Base-by-base conservation (phyloP, 1,140 invertebrate genomes). In the Epicauta chinensis region DNA sequence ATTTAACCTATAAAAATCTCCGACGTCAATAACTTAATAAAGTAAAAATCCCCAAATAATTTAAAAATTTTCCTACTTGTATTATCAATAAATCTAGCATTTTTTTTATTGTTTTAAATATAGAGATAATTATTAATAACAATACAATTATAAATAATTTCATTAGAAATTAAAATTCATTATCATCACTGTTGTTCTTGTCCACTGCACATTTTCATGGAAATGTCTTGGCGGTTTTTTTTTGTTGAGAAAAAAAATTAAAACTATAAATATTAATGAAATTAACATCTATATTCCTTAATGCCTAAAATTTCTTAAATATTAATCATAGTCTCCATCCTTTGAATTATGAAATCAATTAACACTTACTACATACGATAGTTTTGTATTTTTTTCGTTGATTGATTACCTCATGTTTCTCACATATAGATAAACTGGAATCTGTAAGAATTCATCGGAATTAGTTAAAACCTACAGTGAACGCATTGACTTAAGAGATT, bases 341-440 rank as follows among this genome's bases (percentile, higher is more conserved):
- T 23, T 34, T 4, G 29, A 30, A 30, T 5, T 5, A 30, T 30
- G 10, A 30, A 5, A 30, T 30, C 10, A 34, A 9, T 34, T 34
- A 3, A 34, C 5, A 34, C 12, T 34, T 34, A 34, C 10, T n/a
- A 34, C 12, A 12, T 34, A n/a, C 5, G 11, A 34, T 3, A 3
- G 10, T 34, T 3, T 34, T 3, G 12, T n/a, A 34, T 10, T n/a
- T 11, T 4, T 4, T 11, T 34, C 3, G 10, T n/a, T 3, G 11
- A 34, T 11, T 11, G 11, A 34, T 34, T 34, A 12, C 10, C 3
- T n/a, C 11, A 11, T 12, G 3, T 16, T 46, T 15, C 12, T 79
- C 68, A 84, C 82, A 84, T 84, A 58, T 86, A 86, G 48, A 84
- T 81, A 62, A 86, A 86, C 60, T 86, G 83, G 64, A 86, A 86